A percentile compares a stretch with the other conserved stretches of the same genome.
Conservation (phyloP, 2,113 vertebrate species). For the Cyrtonyx montezumae region DNA sequence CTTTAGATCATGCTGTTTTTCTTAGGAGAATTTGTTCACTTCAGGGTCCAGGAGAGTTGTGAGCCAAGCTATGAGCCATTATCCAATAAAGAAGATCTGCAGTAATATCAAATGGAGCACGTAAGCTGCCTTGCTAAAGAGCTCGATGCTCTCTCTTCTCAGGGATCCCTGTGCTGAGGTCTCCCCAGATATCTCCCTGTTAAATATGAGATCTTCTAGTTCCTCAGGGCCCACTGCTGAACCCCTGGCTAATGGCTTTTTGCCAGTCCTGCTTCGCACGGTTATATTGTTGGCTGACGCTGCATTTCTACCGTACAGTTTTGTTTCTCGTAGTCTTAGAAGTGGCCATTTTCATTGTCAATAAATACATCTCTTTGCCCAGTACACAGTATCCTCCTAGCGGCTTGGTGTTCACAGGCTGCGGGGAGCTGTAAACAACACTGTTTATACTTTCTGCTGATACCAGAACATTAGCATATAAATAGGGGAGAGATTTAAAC, state of each 20-base stretch:
- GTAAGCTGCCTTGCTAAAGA: conserved; percentile 51
- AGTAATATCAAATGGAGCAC: conserved; percentile 60
- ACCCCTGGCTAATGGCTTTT: conserved; percentile 33
- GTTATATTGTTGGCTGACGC: conserved; percentile 48
- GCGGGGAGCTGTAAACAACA: conserved; percentile 65
- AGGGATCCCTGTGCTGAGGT: conserved; percentile 43
- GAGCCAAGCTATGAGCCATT: conserved; percentile 59
- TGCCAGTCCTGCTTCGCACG: conserved; percentile 22
- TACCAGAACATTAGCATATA: conserved; percentile 64
- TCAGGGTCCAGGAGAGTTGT: conserved; percentile 20
- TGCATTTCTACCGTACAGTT: conserved; percentile 44
- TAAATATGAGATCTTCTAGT: conserved; percentile 31
- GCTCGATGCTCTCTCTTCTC: conserved; percentile 46
- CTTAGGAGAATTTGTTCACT: conserved; percentile 24
- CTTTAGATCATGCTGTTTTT: not conserved
- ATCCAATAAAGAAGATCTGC: conserved; percentile 60
- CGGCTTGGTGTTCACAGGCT: conserved; percentile 36
- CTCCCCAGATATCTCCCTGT: conserved; percentile 36
- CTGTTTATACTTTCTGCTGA: conserved; percentile 67
- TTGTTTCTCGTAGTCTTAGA: conserved; percentile 40
- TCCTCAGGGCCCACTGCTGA: conserved; percentile 12
- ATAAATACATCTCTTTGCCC: conserved; percentile 40
- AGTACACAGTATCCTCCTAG: conserved; percentile 48
- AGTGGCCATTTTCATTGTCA: conserved; percentile 47
- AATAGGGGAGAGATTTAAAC: conserved; percentile 69